Conservation (phyloP, 2,113 vertebrate genomes). For the Pan paniscus region DNA sequence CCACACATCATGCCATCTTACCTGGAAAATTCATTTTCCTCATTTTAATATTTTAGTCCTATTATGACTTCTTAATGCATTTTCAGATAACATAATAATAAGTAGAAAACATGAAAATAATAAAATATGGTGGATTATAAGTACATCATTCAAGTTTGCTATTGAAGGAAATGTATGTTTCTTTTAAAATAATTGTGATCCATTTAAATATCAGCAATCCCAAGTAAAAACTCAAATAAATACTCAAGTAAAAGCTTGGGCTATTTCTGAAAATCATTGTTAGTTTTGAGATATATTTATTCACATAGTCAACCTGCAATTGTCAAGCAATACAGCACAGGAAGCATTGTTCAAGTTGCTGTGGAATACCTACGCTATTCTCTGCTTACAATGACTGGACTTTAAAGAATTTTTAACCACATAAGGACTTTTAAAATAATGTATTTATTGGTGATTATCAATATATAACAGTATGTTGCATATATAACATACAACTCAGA, state of each 20-base stretch:
- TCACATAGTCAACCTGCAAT: background rate
- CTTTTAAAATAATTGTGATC: background rate
- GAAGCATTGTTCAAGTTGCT: background rate
- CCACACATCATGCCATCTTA: background rate
- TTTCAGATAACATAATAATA: background rate
- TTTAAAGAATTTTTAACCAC: background rate
- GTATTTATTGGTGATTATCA: background rate
- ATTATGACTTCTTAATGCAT: background rate
- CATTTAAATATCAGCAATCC: background rate
- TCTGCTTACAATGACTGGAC: background rate
- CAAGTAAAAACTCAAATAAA: background rate
- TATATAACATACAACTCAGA: background rate
- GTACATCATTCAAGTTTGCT: background rate
- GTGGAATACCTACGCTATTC: background rate
- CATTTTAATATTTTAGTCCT: background rate
- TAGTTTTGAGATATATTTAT: background rate
- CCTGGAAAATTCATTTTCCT: background rate
- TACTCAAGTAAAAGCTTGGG: background rate
- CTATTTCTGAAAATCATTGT: background rate
- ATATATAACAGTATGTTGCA: background rate
- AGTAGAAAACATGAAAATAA: background rate
- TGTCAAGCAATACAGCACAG: background rate
- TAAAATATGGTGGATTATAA: too few species aligned
- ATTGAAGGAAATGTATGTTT: background rate
- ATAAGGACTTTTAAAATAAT: background rate